phyloP scores from a whole-genome alignment of 2,797 vertebrate species.

The Xenopus petersii region DNA sequence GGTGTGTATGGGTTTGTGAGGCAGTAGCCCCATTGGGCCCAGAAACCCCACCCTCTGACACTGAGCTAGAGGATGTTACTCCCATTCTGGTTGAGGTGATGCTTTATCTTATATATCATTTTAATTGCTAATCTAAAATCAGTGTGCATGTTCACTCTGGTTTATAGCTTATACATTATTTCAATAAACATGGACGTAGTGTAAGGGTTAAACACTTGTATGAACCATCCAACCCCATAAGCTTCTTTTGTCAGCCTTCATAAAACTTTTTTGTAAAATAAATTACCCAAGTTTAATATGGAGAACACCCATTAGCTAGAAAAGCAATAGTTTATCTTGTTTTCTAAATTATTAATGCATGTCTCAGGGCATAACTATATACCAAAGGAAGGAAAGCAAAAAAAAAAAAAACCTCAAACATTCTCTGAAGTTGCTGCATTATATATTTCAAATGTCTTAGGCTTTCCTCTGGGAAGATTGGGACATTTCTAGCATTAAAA shows the following conservation, averaged over 20 bases:
- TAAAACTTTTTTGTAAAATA: background rate
- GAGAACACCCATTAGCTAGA: constrained; percentile 10
- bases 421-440: background rate
- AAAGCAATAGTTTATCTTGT: constrained; percentile 17
- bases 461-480: constrained; percentile 12
- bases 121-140: too few relatives aligned
- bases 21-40: too few relatives aligned
- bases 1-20: too few relatives aligned
- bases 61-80: too few relatives aligned
- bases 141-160: too few relatives aligned
- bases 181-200: too few relatives aligned
- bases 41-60: too few relatives aligned
- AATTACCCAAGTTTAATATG: constrained; percentile 6
- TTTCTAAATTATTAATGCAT: constrained; percentile 12
- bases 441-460: constrained; percentile 11
- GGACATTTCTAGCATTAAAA: constrained; percentile 14
- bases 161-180: too few relatives aligned
- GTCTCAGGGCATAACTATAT: constrained; percentile 12
- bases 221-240: too few relatives aligned
- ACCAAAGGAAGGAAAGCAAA: background rate
- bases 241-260: background rate
- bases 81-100: too few relatives aligned
- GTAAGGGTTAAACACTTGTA: too few relatives aligned
- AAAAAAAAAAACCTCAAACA: background rate
- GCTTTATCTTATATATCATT: too few relatives aligned